Conservation (phyloP, 1,140 invertebrate species). For the Apis laboriosa region DNA sequence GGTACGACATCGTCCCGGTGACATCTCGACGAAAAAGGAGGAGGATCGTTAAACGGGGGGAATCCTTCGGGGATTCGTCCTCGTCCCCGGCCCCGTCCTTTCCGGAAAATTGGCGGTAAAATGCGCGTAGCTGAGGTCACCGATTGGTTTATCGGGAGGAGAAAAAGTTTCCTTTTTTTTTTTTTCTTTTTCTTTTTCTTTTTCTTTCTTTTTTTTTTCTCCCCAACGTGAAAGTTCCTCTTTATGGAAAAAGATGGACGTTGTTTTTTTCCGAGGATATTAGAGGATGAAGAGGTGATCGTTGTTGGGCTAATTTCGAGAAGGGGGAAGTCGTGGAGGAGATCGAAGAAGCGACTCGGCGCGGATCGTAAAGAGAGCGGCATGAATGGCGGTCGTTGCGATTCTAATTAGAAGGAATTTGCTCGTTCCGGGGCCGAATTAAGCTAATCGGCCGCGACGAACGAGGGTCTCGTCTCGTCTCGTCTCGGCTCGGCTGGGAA, state of each 20-base stretch:
- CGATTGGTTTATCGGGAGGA: no score
- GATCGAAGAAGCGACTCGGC: neutral
- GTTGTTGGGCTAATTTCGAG: neutral
- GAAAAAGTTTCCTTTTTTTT: no score
- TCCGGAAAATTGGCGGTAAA: neutral
- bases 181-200: no score
- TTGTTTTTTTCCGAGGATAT: neutral
- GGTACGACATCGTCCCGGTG: constrained; percentile 70
- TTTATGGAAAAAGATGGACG: no score
- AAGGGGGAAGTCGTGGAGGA: neutral
- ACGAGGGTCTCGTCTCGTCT: constrained; percentile 39
- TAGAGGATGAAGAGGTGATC: neutral
- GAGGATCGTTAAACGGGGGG: constrained; percentile 61
- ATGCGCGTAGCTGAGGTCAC: neutral
- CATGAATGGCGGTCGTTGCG: constrained; percentile 55
- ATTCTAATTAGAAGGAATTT: constrained; percentile 77
- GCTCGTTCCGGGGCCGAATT: constrained; percentile 66
- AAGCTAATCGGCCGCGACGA: constrained; percentile 66
- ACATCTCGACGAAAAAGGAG: constrained; percentile 77
- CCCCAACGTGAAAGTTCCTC: no score
- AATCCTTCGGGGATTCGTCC: neutral
- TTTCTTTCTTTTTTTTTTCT: no score
- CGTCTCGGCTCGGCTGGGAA: constrained; percentile 16
- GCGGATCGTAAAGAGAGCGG: constrained; percentile 47
- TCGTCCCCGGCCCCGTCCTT: no score